Percentiles rank a stretch among this genome's conserved stretches.
Evolutionary conservation across 2,797 vertebrate species (phyloP).

Genomic region (Dendrocincla tyrannina): DNA sequence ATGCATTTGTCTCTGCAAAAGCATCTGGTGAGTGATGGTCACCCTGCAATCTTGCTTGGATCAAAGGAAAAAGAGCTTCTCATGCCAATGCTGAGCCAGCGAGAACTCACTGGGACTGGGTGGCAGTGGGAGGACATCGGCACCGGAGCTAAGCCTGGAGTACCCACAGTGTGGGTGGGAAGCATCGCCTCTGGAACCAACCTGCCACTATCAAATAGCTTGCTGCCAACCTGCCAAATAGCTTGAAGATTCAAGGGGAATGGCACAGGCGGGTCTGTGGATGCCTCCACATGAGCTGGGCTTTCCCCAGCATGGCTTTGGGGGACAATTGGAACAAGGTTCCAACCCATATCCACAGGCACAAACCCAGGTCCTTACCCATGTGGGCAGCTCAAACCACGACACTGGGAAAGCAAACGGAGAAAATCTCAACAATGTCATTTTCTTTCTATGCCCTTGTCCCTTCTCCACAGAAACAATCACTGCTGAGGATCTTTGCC

Average conservation of each 20-base stretch:
- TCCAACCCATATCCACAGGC: accelerated
- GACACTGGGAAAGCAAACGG: not conserved
- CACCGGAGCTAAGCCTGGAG: not conserved
- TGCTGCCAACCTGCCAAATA: not conserved
- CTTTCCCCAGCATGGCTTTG: accelerated
- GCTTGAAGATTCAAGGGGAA: not conserved
- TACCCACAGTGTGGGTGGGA: not conserved
- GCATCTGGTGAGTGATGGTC: not conserved
- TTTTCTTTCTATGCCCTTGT: not conserved
- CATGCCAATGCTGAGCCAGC: not conserved
- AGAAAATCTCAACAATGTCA: not conserved
- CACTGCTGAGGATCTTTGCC: not conserved
- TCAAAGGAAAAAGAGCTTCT: not conserved
- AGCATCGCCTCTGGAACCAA: accelerated
- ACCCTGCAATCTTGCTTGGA: not conserved
- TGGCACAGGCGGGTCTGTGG: accelerated
- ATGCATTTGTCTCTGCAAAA: not conserved
- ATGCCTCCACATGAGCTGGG: accelerated
- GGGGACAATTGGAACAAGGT: not conserved
- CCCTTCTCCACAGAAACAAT: not conserved
- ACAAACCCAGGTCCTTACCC: not conserved
- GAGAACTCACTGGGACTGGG: not conserved
- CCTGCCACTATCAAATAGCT: not conserved
- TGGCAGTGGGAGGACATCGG: not conserved
- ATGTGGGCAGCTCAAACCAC: not conserved